Evolutionary conservation across 2,888 invertebrate species (phyloP), one percentile per base, ranked within the genome.

Genomic region (Leptothorax acervorum): DNA sequence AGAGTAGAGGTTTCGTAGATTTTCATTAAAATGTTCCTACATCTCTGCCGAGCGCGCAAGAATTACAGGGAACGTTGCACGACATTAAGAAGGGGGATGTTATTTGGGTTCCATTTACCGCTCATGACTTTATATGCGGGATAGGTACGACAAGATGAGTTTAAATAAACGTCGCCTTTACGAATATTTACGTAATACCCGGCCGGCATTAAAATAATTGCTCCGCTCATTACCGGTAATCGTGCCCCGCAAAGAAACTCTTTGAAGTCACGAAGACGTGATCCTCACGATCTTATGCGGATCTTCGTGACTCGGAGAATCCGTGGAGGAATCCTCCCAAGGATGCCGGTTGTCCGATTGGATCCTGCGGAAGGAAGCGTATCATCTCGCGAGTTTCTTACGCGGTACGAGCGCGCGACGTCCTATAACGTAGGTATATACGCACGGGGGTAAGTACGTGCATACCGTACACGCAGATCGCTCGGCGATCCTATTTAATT

Each of bases 401-500:
- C 62, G 55, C 48, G 28, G 65, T 55, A 60, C 68, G 78, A 74
- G 53, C 65, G 85, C 60, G 53, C 70, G 70, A 79, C 18, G 31
- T 70, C 23, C 57, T 31, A 12, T 45, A 57, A 23, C 42, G 28
- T 48, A 23, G 23, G 23, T 23, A n/a, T 18, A 12, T n/a, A 18
- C 51, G n/a, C 18, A 18, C 4, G 45, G 45, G 70, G 15, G 6
- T 48, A 79, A 8, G 8, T 73, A 60, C 79, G 78, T 57, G 71
- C 57, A 79, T 45, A 79, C 18, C 60, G 48, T 45, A 88, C 78
- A 84, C 81, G 85, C 82, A 83, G 84, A 85, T 85, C 85, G 82
- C 65, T 75, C 42, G 79, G 79, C 88, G 86, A 89, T 89, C 81
- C 89, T 90, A 88, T 92, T 90, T 92, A 92, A 92, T 92, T 92